These are phyloP conservation scores for Coryphaenoides rupestris DNA, from an alignment of 2,113 vertebrate species.

Conservation along the genomic window DNA sequence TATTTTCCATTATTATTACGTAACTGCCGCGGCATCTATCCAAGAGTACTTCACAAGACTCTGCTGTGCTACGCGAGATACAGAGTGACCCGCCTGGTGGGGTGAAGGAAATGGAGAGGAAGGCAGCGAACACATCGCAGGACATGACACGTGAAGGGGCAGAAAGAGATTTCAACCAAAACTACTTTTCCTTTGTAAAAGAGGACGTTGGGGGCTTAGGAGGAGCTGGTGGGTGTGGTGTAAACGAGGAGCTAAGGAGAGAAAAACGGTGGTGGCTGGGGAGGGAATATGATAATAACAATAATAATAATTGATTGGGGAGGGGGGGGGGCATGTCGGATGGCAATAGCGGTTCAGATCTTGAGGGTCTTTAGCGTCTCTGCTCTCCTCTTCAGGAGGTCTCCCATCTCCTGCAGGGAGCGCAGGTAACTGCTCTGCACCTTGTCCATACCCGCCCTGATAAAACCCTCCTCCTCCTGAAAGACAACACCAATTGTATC, in stretches of 20 bases:
- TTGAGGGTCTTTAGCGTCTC: conserved; percentile 92
- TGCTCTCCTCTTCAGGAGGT: conserved; percentile 91
- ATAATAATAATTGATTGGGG: conserved; percentile 33
- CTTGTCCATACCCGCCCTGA: conserved; percentile 86
- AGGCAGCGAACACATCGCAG: background rate
- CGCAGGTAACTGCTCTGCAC: conserved; percentile 94
- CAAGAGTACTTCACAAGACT: background rate
- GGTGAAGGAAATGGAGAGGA: conserved; percentile 1
- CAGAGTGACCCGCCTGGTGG: background rate
- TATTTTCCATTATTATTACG: background rate
- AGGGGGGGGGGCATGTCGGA: too few species aligned
- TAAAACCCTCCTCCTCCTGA: conserved; percentile 87
- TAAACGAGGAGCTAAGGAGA: background rate
- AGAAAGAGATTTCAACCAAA: background rate
- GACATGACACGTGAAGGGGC: background rate
- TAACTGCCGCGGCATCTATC: background rate
- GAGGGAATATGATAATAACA: background rate
- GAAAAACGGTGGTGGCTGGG: conserved; percentile 6
- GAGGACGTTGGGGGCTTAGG: background rate
- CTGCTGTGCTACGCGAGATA: background rate
- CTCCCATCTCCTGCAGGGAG: conserved; percentile 91
- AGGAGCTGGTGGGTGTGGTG: background rate
- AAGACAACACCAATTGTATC: too few species aligned
- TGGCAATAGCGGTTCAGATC: conserved; percentile 72
- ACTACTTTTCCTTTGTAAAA: background rate